Percentiles rank a stretch among this genome's conserved stretches.
These are phyloP conservation scores for Cryptoprocta ferox DNA, from an alignment of 2,797 vertebrate species.

Conservation along the genomic window DNA sequence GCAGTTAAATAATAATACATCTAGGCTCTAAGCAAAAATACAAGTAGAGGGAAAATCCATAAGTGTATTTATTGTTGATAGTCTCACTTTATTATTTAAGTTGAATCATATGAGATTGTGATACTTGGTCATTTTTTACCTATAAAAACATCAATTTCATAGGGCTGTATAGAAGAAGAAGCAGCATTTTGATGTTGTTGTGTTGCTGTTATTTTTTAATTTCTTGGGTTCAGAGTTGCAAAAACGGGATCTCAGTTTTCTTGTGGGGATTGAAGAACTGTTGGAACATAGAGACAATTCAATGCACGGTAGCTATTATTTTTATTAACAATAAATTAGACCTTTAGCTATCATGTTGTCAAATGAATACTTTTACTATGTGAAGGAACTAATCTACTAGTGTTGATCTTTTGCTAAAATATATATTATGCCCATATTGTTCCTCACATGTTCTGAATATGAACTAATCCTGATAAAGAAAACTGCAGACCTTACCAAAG, in stretches of 20 bases:
- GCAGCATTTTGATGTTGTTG: neutral
- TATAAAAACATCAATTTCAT: neutral
- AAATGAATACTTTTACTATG: slow-evolving; percentile 20
- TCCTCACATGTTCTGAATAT: slow-evolving; percentile 39
- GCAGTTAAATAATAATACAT: neutral
- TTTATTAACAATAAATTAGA: slow-evolving; percentile 22
- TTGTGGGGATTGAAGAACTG: neutral
- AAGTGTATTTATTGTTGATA: neutral
- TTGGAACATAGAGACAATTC: neutral
- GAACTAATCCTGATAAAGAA: slow-evolving; percentile 7
- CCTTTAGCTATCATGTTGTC: neutral
- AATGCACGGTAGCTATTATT: neutral
- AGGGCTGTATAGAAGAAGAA: neutral
- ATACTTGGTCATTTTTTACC: neutral
- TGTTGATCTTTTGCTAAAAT: slow-evolving; percentile 25
- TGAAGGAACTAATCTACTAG: neutral
- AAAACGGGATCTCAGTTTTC: neutral
- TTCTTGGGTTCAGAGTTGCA: neutral
- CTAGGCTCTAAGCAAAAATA: neutral
- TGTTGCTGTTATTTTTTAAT: neutral
- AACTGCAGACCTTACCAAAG: neutral
- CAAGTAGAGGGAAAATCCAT: neutral
- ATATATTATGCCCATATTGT: neutral
- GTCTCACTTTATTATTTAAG: neutral
- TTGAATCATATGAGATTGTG: neutral